Evolutionary conservation across 2,888 invertebrate species (phyloP).

Genomic region (Selenia dentaria): DNA sequence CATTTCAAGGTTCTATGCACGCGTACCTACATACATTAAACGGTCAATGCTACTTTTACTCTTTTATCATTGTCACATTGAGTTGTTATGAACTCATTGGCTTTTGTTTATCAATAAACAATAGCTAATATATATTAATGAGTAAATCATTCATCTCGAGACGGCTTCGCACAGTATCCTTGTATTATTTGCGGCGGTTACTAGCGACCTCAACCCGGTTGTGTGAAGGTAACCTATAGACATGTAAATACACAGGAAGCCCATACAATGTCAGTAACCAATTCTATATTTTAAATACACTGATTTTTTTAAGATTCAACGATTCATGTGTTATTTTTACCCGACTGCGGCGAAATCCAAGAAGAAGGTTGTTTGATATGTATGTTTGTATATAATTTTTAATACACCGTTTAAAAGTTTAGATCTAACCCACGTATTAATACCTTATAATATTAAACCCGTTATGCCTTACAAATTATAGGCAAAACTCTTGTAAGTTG

Average conservation of each 20-base stretch:
- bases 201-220: slow-evolving; percentile 76
- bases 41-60: slow-evolving; percentile 10
- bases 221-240: slow-evolving; percentile 75
- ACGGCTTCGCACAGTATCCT: slow-evolving; percentile 33
- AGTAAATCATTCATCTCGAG: slow-evolving; percentile 16
- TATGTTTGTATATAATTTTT: too few relatives aligned
- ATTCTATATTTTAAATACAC: slow-evolving; percentile 39
- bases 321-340: neutral
- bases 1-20: slow-evolving; percentile 11
- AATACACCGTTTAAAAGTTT: too few relatives aligned
- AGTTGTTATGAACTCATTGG: slow-evolving; percentile 6
- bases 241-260: slow-evolving; percentile 79
- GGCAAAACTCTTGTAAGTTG: too few relatives aligned
- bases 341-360: too few relatives aligned
- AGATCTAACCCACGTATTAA: too few relatives aligned
- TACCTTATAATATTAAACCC: too few relatives aligned
- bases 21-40: slow-evolving; percentile 1
- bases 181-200: slow-evolving; percentile 45
- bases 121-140: slow-evolving; percentile 15
- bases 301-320: slow-evolving; percentile 28
- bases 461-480: too few relatives aligned
- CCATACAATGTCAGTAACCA: slow-evolving; percentile 69
- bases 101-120: slow-evolving; percentile 32
- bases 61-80: slow-evolving; percentile 1
- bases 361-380: too few relatives aligned